Evolutionary conservation across 2,888 invertebrate species (phyloP).

Genomic region (Trissoscelio sp.): DNA sequence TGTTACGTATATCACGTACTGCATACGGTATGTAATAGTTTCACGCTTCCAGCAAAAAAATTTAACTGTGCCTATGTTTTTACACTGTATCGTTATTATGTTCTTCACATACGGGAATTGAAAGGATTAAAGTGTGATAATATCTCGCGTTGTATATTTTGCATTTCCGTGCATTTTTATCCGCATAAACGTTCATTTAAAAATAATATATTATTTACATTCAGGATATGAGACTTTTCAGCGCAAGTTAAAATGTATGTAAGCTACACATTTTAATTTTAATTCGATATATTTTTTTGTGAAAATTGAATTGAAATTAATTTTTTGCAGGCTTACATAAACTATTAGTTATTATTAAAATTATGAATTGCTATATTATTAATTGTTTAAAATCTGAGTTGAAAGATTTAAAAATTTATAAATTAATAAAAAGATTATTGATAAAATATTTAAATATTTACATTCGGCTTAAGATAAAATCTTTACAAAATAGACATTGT

Average conservation of each 20-base stretch:
- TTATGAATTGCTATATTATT: too few species aligned
- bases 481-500: too few species aligned
- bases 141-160: neutral
- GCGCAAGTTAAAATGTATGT: neutral
- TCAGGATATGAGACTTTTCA: neutral
- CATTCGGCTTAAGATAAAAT: too few species aligned
- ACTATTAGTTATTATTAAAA: too few species aligned
- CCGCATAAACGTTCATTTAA: neutral
- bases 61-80: slow-evolving; percentile 7
- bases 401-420: too few species aligned
- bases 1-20: slow-evolving; percentile 16
- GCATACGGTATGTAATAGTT: neutral
- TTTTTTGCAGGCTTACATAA: too few species aligned
- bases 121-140: slow-evolving; percentile 12
- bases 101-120: neutral
- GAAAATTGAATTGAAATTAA: too few species aligned
- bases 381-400: too few species aligned
- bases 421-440: too few species aligned
- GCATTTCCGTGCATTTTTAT: neutral
- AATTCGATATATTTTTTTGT: too few species aligned
- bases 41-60: neutral
- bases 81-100: neutral
- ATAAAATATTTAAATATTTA: too few species aligned
- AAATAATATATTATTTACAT: neutral
- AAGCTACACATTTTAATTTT: neutral